phyloP scores from a whole-genome alignment of 2,113 vertebrate species.

The Montifringilla adamsi region DNA sequence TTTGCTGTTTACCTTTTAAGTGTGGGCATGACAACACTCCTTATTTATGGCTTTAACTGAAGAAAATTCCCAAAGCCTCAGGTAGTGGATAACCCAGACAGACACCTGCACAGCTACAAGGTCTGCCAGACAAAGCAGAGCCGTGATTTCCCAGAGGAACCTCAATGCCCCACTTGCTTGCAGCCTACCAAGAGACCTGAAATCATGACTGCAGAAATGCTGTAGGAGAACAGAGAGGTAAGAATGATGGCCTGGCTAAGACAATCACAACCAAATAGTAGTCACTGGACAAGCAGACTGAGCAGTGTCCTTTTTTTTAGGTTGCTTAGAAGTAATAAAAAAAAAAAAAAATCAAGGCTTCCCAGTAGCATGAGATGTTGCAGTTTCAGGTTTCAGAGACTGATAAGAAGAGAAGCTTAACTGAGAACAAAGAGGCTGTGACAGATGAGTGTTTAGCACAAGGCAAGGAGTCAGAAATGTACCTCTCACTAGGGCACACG shows the following conservation, averaged over 20 bases:
- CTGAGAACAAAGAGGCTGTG: neutral
- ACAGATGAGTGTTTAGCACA: neutral
- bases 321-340: neutral
- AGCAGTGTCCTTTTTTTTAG: neutral
- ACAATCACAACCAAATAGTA: neutral
- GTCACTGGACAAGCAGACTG: neutral
- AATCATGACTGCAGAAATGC: neutral
- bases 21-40: neutral
- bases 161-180: neutral
- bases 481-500: neutral
- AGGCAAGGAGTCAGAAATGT: neutral
- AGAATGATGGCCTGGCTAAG: neutral
- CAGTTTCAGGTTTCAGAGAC: neutral
- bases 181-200: neutral
- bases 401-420: neutral
- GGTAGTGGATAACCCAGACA: neutral
- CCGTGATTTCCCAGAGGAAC: neutral
- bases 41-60: neutral
- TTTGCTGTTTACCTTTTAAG: neutral
- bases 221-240: neutral
- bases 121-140: neutral
- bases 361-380: neutral
- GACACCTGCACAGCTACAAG: neutral
- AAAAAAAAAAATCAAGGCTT: neutral
- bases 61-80: neutral